Evolutionary conservation across 2,113 vertebrate genomes (phyloP).

Genomic region (Eleginops maclovinus): DNA sequence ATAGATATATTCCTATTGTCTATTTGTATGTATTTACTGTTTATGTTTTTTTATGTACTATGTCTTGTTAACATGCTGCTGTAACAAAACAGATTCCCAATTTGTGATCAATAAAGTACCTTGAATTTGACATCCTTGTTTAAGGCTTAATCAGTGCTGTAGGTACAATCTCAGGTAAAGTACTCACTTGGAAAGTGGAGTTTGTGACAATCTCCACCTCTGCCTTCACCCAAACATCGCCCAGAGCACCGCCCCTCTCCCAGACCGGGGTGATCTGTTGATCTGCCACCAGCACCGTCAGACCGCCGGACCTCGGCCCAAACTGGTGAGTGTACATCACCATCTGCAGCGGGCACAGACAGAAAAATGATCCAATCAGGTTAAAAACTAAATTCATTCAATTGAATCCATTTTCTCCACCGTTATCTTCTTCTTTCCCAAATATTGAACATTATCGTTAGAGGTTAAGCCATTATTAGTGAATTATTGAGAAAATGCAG

Average conservation of each 20-base stretch:
- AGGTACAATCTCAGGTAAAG: background rate
- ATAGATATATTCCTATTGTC: no score
- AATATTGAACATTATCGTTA: no score
- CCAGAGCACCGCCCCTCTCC: constrained; percentile 84
- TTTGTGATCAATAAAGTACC: no score
- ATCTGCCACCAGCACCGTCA: constrained; percentile 80
- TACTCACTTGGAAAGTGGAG: constrained; percentile 83
- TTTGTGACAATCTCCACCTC: constrained; percentile 81
- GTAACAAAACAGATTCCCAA: no score
- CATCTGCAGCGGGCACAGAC: constrained; percentile 78
- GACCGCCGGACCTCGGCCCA: constrained; percentile 79
- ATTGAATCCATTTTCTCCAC: no score
- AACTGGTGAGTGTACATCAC: constrained; percentile 91
- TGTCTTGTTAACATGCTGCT: no score
- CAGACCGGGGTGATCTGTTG: constrained; percentile 62
- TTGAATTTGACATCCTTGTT: no score
- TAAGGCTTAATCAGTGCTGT: background rate
- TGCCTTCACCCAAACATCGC: constrained; percentile 90
- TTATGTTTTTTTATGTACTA: no score
- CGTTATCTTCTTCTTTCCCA: no score
- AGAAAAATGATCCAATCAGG: background rate
- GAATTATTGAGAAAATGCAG: background rate
- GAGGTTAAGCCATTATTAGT: background rate
- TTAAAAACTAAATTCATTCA: background rate
- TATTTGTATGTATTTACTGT: no score